Evolutionary conservation across 2,797 vertebrate genomes (phyloP), one percentile per base, ranked within the genome.

Genomic region (Neomorphus geoffroyi): DNA sequence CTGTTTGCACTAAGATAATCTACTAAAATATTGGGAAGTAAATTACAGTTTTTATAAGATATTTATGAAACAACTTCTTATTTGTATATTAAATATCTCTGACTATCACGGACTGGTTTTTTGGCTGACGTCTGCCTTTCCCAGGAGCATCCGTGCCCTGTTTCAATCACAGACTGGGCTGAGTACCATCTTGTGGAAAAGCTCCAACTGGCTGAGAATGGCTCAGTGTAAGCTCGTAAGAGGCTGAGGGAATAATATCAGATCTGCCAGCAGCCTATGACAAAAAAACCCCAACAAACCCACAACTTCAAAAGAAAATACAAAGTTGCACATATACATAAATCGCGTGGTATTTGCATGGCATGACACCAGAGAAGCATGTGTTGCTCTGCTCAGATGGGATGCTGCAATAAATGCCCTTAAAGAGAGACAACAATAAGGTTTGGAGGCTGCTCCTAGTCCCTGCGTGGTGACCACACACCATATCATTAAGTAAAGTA

Each of bases 1-100:
- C 96, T 98, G 96, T 98, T 98, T 98, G 96, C 92, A 93, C 97
- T 97, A 91, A 97, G 90, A 96, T 97, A 96, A 97, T 97, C 95
- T 97, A 95, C 94, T 95, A 88, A 97, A 96, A 97, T 97, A 97
- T 90, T 95, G 95, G 95, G 96, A 97, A 95, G 90, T 89, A 95
- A 97, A 96, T 96, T 86, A 94, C 92, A 97, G 96, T 93, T 96
- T 98, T 97, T 94, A 95, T 96, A 92, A 97, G 90, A 95, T 96
- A 97, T 97, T 98, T 96, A 96, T 96, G 95, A 96, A 97, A 88
- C 94, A 96, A 96, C 92, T 94, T 97, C 48, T 86, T 83, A 91
- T 97, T 97, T 97, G 96, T 97, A 82, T 96, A 97, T 88, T 94
- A 95, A 96, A 95, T 90, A 95, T 89, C 91, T 97, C 66, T 95